Base-by-base conservation (phyloP, 2,888 invertebrate genomes). In the Calameuta pallipes region DNA sequence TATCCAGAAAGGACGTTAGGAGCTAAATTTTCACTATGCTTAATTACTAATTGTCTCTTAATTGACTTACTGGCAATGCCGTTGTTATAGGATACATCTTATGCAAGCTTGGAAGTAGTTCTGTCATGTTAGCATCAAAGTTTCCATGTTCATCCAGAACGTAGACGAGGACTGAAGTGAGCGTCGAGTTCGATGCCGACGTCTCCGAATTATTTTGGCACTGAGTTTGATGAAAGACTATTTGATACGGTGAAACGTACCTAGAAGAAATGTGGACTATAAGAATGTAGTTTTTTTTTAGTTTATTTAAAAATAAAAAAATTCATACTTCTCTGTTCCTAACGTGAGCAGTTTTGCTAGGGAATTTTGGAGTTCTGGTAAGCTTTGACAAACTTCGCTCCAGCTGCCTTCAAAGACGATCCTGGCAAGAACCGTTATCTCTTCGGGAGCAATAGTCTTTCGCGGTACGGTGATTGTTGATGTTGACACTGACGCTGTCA, bases 121-220 rank as follows among this genome's bases (percentile, higher is more conserved):
- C 89, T 13, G 91, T 91, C 85, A 88, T 86, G 9, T 82, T 70
- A 15, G 75, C 82, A 78, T 91, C 89, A 76, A 90, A 89, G 69
- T 83, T 87, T 36, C 89, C 87, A 30, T 87, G 82, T 74, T 87
- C 85, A 81, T 91, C 88, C 37, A 89, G 86, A 6, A 90, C 86
- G 82, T 91, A 91, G 77, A 90, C 82, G 37, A 88, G 74, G 30
- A 91, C 83, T 3, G 89, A 80, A 37, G 88, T 86, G 33, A 87
- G 70, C 31, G 73, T 69, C 37, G 86, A 80, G 12, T 84, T 75
- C 13, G 82, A 75, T 6, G 82, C 23, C 30, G 76, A 75, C 41
- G 75, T 79, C 35, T 77, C 11, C 56, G 78, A 68, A 77, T 1
- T 56, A 4, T 81, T 79, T 13, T 87, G 85, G 75, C 91, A 91